Percentiles rank a stretch among this genome's conserved stretches.
These are phyloP conservation scores for Chauna torquata DNA, from an alignment of 2,113 vertebrate genomes.

Conservation along the genomic window DNA sequence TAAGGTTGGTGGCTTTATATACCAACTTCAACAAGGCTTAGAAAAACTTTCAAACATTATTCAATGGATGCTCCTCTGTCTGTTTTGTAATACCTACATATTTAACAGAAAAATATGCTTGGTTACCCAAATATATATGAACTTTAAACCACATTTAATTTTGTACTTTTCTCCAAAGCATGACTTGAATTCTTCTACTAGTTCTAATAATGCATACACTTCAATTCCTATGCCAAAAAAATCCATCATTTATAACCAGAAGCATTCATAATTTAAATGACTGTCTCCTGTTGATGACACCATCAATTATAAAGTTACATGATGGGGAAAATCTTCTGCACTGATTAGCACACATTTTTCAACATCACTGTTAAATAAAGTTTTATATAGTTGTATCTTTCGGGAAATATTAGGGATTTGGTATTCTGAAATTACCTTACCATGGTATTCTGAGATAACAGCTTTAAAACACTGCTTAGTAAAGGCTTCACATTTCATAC, in stretches of 20 bases:
- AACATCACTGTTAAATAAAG: background rate
- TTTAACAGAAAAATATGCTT: background rate
- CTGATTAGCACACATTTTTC: conserved; percentile 54
- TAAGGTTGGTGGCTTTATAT: background rate
- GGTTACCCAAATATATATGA: background rate
- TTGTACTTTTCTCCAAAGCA: conserved; percentile 13
- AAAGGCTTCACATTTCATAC: background rate
- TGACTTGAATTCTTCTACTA: background rate
- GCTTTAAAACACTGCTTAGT: background rate
- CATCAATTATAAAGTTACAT: conserved; percentile 42
- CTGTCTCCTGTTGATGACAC: conserved; percentile 45
- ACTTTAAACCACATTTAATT: background rate
- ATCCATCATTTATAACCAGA: conserved; percentile 48
- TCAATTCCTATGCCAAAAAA: conserved; percentile 26
- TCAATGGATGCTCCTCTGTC: background rate
- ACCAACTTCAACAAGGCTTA: background rate
- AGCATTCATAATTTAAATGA: conserved; percentile 51
- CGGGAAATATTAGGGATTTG: conserved; percentile 8
- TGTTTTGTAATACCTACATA: background rate
- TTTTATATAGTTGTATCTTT: conserved; percentile 25
- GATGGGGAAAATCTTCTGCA: conserved; percentile 2
- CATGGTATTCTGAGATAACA: background rate
- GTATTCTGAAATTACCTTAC: conserved; percentile 28
- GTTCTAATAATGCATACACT: conserved; percentile 27
- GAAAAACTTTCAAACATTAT: background rate